These are phyloP conservation scores for Lepidotrigona ventralis DNA, from an alignment of 1,140 invertebrate species.

Conservation along the genomic window DNA sequence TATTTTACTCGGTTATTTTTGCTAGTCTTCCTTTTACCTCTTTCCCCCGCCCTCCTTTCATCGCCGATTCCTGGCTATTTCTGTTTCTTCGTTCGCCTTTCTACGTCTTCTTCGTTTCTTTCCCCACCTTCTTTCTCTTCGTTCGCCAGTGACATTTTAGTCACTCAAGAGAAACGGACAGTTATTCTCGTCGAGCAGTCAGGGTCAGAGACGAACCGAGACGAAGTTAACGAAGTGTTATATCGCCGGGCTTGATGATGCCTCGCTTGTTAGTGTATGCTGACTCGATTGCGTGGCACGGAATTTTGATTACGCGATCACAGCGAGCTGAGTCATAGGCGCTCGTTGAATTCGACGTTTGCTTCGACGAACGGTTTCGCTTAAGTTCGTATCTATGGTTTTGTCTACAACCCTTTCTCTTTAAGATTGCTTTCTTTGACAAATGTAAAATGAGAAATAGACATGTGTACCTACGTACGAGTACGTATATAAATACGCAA, in stretches of 20 bases:
- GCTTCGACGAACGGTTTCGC: not conserved
- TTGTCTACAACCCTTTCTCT: no score
- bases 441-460: not conserved
- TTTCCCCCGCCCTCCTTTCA: conserved; percentile 37
- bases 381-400: not conserved
- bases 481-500: not conserved
- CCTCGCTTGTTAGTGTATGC: conserved; percentile 7
- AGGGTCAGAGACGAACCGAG: conserved; percentile 8
- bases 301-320: conserved; percentile 26
- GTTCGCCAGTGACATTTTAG: not conserved
- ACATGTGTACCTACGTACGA: not conserved
- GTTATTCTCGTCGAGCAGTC: conserved; percentile 28
- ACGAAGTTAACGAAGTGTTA: conserved; percentile 28
- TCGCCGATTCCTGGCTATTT: not conserved
- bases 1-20: conserved; percentile 73
- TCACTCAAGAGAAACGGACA: not conserved
- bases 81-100: conserved; percentile 6
- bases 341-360: conserved; percentile 1
- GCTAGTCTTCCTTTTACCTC: conserved; percentile 49
- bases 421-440: no score
- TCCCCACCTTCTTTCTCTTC: not conserved
- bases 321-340: not conserved
- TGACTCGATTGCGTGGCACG: conserved; percentile 18
- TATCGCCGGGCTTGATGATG: not conserved
- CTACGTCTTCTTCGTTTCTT: no score